Evolutionary conservation across 64 coral and sea anemone species (phyloP), one percentile per base, ranked within the genome.

Genomic region (Montipora efflorescens): DNA sequence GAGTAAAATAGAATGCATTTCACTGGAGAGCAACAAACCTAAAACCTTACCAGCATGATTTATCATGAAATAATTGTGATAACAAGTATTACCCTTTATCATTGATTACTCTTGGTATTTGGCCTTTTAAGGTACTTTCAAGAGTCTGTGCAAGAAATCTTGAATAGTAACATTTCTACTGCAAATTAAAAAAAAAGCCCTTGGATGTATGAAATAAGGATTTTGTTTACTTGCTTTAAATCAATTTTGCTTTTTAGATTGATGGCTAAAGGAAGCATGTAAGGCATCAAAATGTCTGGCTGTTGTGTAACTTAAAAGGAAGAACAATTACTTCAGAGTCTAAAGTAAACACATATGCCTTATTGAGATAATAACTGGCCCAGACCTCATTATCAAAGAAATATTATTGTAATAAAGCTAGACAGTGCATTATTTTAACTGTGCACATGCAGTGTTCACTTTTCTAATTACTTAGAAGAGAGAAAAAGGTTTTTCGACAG

Each of bases 401-500:
- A 57, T 19, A 22, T 16, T 47, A 49, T 84, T 84, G 59, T 84
- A 67, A 45, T 68, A 15, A 68, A 84, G 59, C 28, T 23, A 22
- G 28, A 84, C 8, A 43, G 57, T 16, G 22, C 49, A 20, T 18
- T 55, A 80, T 80, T 80, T 80, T 25, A 11, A 20, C 15, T n/a
- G 14, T 55, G 7, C 9, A 80, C 25, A 57, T 57, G 6, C 11
- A 62, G 36, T 53, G 61, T 43, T 61, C n/a, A 59, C 59, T n/a
- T 22, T 72, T 1, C 13, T 86, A 86, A 86, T 86, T 71, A 15
- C 62, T 47, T 28, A 23, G 62, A 48, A 86, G 53, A 71, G 18
- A 9, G 62, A 14, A 86, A 86, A 86, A 86, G 68, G 82, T 59
- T 71, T 86, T 72, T 71, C 71, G 82, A 86, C 62, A 86, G 10